Conservation (phyloP, 2,113 vertebrate genomes). For the Odobenus rosmarus region DNA sequence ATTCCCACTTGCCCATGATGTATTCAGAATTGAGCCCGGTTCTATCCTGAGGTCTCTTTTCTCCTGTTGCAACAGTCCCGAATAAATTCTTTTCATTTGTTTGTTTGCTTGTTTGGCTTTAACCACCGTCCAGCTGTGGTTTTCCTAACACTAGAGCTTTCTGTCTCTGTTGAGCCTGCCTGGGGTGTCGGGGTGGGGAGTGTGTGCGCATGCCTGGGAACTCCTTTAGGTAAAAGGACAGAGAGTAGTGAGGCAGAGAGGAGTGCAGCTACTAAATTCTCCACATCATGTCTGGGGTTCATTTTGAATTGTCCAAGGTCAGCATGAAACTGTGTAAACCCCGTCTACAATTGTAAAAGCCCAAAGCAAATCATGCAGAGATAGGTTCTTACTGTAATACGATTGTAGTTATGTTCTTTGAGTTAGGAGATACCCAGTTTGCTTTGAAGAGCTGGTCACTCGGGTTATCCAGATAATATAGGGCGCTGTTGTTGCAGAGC, state of each 20-base stretch:
- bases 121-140: not conserved
- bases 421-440: conserved; percentile 22
- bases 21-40: not conserved
- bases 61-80: not conserved
- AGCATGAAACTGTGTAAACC: not conserved
- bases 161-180: not conserved
- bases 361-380: not conserved
- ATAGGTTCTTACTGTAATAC: conserved; percentile 72
- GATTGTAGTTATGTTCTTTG: rapidly evolving
- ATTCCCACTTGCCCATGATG: not conserved
- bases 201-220: too few species aligned
- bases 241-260: not conserved
- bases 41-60: not conserved
- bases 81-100: not conserved
- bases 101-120: not conserved
- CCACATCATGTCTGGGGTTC: not conserved
- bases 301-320: not conserved
- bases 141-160: not conserved
- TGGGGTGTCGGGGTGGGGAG: not conserved
- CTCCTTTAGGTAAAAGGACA: not conserved
- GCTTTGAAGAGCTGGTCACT: rapidly evolving
- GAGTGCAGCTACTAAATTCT: not conserved
- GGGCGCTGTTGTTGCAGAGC: not conserved
- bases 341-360: not conserved
- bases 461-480: rapidly evolving